Base-by-base conservation (phyloP, 2,113 vertebrate species). In the Accipiter virgatus region DNA sequence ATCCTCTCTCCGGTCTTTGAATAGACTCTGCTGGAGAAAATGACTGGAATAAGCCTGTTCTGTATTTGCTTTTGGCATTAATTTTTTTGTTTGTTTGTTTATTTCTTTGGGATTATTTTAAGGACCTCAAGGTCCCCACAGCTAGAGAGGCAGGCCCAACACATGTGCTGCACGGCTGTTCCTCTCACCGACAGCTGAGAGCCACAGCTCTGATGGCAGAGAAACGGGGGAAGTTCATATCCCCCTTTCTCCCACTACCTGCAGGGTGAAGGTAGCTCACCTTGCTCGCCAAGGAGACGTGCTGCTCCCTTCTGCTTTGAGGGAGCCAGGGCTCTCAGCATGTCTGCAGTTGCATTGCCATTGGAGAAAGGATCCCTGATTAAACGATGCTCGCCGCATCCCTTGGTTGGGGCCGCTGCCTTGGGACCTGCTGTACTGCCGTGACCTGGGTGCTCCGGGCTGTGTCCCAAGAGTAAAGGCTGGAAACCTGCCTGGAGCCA, bases 101-200 rank as follows among this genome's bases (percentile, higher is more conserved):
- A 58, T 93, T 95, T 96, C 95, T 91, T 9, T 6, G 58, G 83
- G 94, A 73, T 97, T 95, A 95, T 97, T 97, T 97, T 93, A 95
- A 95, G 96, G 96, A 91, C 84, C 89, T 94, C 7, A 3, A 95
- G 93, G 91, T 95, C 93, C 82, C 62, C n/a, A 11, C 81, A 95
- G 93, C 83, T 61, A 55, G 36, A 36, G 77, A 62, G 42, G 68
- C 52, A 63, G 61, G 55, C 56, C 38, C 86, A 68, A 23, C 38
- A 53, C 71, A 77, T 48, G 45, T 97, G 91, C 40, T 75, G 67
- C 84, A 56, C 5, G 78, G 96, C 81, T 92, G 90, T 62, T 93
- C 85, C 79, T 58, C 26, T 25, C 29, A 2, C 53, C 0, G 0
- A 10, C 73, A 84, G 88, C 70, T 32, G 48, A 38, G 74, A n/a